Conservation (phyloP, 2,797 vertebrate genomes). For the Vultur gryphus region DNA sequence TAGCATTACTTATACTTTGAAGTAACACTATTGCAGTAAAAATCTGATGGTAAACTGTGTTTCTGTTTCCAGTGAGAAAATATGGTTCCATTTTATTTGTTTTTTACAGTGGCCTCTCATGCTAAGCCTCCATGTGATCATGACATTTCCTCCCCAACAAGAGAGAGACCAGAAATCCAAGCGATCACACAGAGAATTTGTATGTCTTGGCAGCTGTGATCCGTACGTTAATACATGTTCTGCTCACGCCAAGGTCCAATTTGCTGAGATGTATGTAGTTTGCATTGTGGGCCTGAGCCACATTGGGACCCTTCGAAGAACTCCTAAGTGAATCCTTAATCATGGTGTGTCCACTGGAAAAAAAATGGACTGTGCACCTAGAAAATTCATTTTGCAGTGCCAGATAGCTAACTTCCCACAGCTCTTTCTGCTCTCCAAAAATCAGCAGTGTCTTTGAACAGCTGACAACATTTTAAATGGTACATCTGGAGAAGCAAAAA, state of each 20-base stretch:
- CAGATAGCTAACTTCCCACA: conserved; percentile 28
- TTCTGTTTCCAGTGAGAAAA: conserved; percentile 34
- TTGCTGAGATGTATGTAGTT: not conserved
- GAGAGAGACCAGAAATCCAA: conserved; percentile 35
- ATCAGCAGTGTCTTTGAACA: conserved; percentile 42
- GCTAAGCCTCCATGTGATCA: conserved; percentile 41
- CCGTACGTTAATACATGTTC: not conserved
- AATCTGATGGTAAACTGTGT: not conserved
- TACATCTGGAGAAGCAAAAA: conserved; percentile 48
- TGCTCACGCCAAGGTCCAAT: not conserved
- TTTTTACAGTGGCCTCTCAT: conserved; percentile 52
- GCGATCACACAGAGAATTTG: conserved; percentile 13
- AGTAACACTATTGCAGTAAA: not conserved
- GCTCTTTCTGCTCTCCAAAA: conserved; percentile 17
- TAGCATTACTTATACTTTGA: not conserved
- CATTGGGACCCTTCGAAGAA: not conserved
- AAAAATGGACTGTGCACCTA: not conserved
- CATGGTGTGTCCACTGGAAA: not conserved
- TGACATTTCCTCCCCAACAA: conserved; percentile 39
- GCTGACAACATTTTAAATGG: conserved; percentile 32
- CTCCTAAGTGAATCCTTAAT: not conserved
- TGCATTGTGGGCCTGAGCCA: not conserved
- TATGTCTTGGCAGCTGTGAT: conserved; percentile 47
- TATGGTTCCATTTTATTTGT: conserved; percentile 39
- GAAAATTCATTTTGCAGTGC: not conserved